Conservation (phyloP, 1,140 invertebrate species). For the Apis mellifera region DNA sequence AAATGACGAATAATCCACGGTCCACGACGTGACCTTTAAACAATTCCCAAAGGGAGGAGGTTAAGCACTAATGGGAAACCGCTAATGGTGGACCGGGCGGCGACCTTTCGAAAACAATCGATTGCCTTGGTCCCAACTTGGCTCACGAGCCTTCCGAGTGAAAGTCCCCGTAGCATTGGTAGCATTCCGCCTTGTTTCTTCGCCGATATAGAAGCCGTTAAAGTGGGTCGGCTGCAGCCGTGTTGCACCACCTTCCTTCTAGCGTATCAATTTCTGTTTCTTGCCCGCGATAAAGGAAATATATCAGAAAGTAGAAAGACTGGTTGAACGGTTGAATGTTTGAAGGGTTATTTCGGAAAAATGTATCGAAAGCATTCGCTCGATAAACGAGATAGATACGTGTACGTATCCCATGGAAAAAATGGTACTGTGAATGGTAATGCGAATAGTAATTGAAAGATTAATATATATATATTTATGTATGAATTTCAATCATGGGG, state of each 20-base stretch:
- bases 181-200: constrained; percentile 77
- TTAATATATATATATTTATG: too few species aligned
- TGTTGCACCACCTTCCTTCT: constrained; percentile 69
- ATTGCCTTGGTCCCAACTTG: constrained; percentile 65
- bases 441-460: too few species aligned
- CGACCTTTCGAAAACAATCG: constrained; percentile 78
- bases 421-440: too few species aligned
- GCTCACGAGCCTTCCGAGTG: constrained; percentile 74
- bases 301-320: not conserved
- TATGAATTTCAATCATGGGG: too few species aligned
- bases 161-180: constrained; percentile 75
- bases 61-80: constrained; percentile 31
- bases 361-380: not conserved
- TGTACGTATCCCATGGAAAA: too few species aligned
- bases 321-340: not conserved
- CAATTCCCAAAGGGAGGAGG: constrained; percentile 53
- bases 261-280: constrained; percentile 54
- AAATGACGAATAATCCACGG: constrained; percentile 34
- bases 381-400: too few species aligned
- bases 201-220: constrained; percentile 67
- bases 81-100: constrained; percentile 66
- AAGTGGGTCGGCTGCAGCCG: constrained; percentile 72
- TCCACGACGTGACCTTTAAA: constrained; percentile 50
- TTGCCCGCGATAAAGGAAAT: constrained; percentile 6
- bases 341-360: not conserved